Percentiles rank a stretch among this genome's conserved stretches.
Conservation (phyloP, 2,113 vertebrate species). For the Periophthalmus modestus region DNA sequence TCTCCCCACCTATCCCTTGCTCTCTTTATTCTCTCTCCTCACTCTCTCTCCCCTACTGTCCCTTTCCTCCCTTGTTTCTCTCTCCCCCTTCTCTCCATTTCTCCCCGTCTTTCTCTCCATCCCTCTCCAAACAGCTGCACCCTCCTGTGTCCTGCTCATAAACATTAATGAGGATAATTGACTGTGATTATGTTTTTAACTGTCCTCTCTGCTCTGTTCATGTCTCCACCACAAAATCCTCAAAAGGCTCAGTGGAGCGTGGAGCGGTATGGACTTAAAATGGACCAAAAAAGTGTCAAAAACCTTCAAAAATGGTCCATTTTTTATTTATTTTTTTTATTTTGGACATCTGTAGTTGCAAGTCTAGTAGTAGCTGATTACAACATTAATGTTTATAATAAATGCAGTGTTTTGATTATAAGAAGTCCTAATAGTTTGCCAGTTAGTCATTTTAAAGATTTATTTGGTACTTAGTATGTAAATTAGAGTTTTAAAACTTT, state of each 20-base stretch:
- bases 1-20: no score
- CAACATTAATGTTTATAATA: neutral
- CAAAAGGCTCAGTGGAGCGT: neutral
- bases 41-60: no score
- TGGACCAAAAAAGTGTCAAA: no score
- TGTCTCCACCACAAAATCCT: neutral
- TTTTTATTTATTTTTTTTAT: no score
- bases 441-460: neutral
- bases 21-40: no score
- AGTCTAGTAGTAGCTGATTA: neutral
- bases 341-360: no score
- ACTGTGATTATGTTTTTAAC: neutral
- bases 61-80: neutral
- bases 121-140: neutral
- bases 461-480: no score
- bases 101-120: neutral
- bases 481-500: no score
- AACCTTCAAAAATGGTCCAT: no score
- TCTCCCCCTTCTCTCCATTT: neutral
- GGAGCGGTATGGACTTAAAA: neutral
- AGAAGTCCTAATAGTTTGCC: neutral
- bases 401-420: neutral
- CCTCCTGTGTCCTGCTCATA: neutral
- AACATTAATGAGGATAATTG: slow-evolving; percentile 1
- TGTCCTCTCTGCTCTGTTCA: neutral